Conservation (phyloP, 2,113 vertebrate genomes). For the Puma concolor region DNA sequence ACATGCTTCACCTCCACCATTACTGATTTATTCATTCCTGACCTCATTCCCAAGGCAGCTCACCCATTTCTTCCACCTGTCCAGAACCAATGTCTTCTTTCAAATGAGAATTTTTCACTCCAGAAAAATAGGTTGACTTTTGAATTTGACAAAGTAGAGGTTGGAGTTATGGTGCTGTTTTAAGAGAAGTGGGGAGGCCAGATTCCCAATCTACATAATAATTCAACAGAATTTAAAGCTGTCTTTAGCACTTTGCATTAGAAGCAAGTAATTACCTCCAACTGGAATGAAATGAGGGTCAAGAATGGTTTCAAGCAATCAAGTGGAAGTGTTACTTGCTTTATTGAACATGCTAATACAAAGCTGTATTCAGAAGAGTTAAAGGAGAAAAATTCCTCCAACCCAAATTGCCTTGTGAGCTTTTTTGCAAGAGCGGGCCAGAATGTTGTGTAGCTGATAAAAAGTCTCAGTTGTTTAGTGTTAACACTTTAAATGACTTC, state of each 20-base stretch:
- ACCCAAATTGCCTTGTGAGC: conserved; percentile 54
- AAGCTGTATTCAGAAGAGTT: conserved; percentile 73
- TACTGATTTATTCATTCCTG: not conserved
- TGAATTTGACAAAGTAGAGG: conserved; percentile 43
- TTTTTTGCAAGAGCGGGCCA: conserved; percentile 55
- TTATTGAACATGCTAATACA: conserved; percentile 81
- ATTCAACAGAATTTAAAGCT: conserved; percentile 77
- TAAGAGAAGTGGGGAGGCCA: conserved; percentile 49
- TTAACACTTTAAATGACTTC: conserved; percentile 61
- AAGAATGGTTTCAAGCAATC: conserved; percentile 75
- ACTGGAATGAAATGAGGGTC: conserved; percentile 83
- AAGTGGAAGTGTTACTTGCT: conserved; percentile 71
- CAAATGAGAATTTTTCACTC: not conserved
- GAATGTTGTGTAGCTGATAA: conserved; percentile 43
- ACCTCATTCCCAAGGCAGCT: conserved; percentile 29
- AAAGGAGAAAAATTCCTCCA: conserved; percentile 53
- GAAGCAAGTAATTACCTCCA: conserved; percentile 83
- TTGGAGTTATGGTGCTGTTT: not conserved
- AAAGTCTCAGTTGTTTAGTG: conserved; percentile 45
- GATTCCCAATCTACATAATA: conserved; percentile 69
- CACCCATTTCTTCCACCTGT: not conserved
- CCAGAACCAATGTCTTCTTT: not conserved
- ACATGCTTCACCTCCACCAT: not conserved
- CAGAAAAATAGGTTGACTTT: conserved; percentile 48
- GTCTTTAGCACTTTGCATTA: conserved; percentile 78